phyloP scores from a whole-genome alignment of 2,888 invertebrate genomes.

The Drosophila buzzatii region DNA sequence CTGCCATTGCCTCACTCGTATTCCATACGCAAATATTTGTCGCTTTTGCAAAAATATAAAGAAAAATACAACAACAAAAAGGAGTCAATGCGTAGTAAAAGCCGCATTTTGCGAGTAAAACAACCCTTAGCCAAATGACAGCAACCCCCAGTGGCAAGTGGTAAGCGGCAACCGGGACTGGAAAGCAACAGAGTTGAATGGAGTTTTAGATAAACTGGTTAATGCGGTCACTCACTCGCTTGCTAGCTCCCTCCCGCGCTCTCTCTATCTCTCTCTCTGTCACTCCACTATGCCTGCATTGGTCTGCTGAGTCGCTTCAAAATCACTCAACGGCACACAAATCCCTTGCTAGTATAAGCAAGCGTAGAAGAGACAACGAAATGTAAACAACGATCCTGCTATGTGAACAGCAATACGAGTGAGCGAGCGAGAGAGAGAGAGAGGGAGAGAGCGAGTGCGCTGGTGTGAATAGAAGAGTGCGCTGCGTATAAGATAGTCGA shows the following conservation, averaged over 20 bases:
- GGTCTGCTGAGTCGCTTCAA: neutral
- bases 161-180: conserved; percentile 29
- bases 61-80: conserved; percentile 2
- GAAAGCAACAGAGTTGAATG: conserved; percentile 40
- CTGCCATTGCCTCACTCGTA: neutral
- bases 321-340: conserved; percentile 22
- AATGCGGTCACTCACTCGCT: conserved; percentile 28
- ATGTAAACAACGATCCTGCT: conserved; percentile 36
- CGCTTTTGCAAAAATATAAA: conserved; percentile 2
- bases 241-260: neutral
- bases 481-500: neutral
- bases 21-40: conserved; percentile 40
- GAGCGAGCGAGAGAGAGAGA: neutral
- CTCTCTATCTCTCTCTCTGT: neutral
- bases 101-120: conserved; percentile 20
- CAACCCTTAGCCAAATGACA: conserved; percentile 38
- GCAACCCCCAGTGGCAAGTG: conserved; percentile 38
- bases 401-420: neutral
- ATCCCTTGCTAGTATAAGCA: neutral
- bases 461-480: neutral
- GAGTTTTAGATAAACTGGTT: conserved; percentile 36
- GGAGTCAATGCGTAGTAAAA: conserved; percentile 32
- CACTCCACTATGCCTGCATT: neutral
- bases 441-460: neutral
- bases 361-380: neutral